These are phyloP conservation scores for Nannospalax galili DNA, from an alignment of 2,113 vertebrate species.

Conservation along the genomic window DNA sequence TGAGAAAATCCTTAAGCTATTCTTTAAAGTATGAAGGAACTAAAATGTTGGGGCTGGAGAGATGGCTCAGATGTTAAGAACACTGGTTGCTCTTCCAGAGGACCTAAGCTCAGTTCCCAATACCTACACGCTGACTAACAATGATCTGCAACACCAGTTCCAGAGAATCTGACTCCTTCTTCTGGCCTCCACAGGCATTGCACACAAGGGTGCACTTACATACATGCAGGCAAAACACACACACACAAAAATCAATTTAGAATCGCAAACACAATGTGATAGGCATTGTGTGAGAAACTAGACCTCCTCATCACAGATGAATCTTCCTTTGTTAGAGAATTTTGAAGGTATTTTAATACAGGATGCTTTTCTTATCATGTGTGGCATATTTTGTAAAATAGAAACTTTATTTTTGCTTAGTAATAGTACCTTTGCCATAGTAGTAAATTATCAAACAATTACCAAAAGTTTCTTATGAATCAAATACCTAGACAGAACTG, in stretches of 20 bases:
- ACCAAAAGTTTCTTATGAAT: neutral
- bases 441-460: constrained; percentile 34
- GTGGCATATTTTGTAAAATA: constrained; percentile 3
- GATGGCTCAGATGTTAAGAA: no score
- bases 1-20: constrained; percentile 31
- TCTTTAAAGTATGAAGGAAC: neutral
- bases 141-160: no score
- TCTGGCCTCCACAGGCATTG: no score
- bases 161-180: no score
- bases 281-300: neutral
- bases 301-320: neutral
- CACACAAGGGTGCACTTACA: no score
- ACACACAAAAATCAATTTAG: no score
- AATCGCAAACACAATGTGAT: neutral
- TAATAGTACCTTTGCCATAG: neutral
- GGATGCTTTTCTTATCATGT: constrained; percentile 32
- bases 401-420: constrained; percentile 2
- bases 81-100: no score
- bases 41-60: neutral
- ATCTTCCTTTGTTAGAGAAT: constrained; percentile 40
- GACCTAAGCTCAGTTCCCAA: no score
- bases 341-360: constrained; percentile 14
- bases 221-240: no score
- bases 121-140: no score
- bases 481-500: neutral